Evolutionary conservation across 2,888 invertebrate genomes (phyloP).

Genomic region (Thysanoteuthis rhombus): DNA sequence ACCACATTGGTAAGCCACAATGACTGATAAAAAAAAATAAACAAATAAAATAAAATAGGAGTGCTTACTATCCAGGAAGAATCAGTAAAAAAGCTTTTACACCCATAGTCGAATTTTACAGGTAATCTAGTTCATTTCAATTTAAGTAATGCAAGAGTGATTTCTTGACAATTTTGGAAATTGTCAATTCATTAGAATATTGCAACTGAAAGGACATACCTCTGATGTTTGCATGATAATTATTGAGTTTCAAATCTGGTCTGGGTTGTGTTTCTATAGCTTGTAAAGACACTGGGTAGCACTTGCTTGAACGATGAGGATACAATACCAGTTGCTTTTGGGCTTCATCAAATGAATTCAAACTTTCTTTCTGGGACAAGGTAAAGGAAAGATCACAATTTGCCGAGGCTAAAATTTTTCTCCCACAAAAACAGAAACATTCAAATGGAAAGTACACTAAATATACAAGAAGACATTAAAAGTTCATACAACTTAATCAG

Average conservation of each 20-base stretch:
- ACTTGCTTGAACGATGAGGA: conserved; percentile 50
- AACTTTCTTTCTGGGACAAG: conserved; percentile 47
- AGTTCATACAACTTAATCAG: too few relatives aligned
- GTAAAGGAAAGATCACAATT: conserved; percentile 21
- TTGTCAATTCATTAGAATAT: not conserved
- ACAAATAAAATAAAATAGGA: too few relatives aligned
- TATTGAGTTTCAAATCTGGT: conserved; percentile 46
- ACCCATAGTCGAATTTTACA: too few relatives aligned
- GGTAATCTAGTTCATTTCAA: too few relatives aligned
- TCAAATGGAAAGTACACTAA: too few relatives aligned
- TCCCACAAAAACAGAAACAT: not conserved
- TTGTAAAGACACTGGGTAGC: conserved; percentile 49
- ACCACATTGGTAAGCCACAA: too few relatives aligned
- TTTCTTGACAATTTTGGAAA: too few relatives aligned
- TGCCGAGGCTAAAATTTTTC: not conserved
- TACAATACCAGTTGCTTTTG: conserved; percentile 51
- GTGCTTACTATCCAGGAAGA: too few relatives aligned
- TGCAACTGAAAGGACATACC: conserved; percentile 39
- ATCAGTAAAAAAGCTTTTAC: too few relatives aligned
- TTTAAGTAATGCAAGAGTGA: too few relatives aligned
- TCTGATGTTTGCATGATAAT: conserved; percentile 46
- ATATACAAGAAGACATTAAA: too few relatives aligned
- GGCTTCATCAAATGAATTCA: conserved; percentile 41
- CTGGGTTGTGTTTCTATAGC: conserved; percentile 40
- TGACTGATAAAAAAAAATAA: too few relatives aligned